A percentile compares a stretch with the other conserved stretches of the same genome.
phyloP scores from a whole-genome alignment of 2,797 vertebrate species.

The Caiman crocodilus region DNA sequence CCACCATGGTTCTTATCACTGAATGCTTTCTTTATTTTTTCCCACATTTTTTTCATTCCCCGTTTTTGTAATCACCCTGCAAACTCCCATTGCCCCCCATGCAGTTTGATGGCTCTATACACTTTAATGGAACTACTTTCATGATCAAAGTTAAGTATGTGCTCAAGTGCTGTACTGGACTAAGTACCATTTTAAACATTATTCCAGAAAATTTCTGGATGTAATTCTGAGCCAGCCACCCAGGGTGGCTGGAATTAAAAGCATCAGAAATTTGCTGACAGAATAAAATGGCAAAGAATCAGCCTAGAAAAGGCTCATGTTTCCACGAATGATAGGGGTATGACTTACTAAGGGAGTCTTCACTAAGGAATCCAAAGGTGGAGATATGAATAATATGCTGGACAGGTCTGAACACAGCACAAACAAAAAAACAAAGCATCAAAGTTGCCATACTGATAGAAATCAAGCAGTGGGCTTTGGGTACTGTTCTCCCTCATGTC shows the following conservation, averaged over 20 bases:
- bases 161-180: not conserved
- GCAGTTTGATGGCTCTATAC: not conserved
- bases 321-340: not conserved
- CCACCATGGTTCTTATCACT: not conserved
- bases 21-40: not conserved
- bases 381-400: not conserved
- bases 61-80: not conserved
- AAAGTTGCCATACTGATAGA: too few relatives aligned
- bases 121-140: not conserved
- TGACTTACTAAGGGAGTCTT: not conserved
- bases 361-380: not conserved
- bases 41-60: not conserved
- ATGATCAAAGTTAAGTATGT: not conserved
- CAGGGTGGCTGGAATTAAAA: not conserved
- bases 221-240: not conserved
- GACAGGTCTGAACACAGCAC: not conserved
- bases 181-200: not conserved
- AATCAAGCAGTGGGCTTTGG: too few relatives aligned
- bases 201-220: not conserved
- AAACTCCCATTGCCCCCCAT: not conserved
- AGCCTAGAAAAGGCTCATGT: not conserved
- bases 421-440: not conserved
- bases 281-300: not conserved
- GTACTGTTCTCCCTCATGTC: too few relatives aligned
- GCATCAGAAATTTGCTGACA: not conserved